Base-by-base conservation (phyloP, 2,113 vertebrate genomes). In the Pygoscelis adeliae region DNA sequence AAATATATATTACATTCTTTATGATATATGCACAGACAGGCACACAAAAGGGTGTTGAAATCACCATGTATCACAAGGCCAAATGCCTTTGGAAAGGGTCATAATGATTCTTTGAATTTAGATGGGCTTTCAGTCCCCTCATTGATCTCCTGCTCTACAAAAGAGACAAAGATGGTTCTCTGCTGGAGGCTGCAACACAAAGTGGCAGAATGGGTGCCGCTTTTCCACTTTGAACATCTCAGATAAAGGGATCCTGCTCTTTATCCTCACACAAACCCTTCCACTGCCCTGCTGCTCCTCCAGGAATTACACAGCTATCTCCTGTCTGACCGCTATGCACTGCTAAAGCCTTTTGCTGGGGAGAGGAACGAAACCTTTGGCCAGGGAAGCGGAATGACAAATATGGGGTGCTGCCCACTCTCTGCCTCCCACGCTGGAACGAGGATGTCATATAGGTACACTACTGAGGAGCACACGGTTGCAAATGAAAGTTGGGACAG, bases 391-490 rank as follows among this genome's bases (percentile, higher is more conserved):
- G 38, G 23, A 50, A 67, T 3, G 16, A 17, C 0, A 19, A 47
- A 49, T 1, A 20, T 0, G 1, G 36, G 26, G 2, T 29, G 27
- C 3, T 83, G 21, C 5, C 18, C 22, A 3, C 20, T 23, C 52
- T 6, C 30, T 40, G 18, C 19, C n/a, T 71, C 38, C 40, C 58
- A 47, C 34, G 18, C 46, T 73, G 59, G 18, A 46, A 30, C 0
- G 0, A 81, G 23, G 27, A 32, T 25, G 40, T 2, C 44, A 4
- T 4, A 13, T 1, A 7, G 2, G 5, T 25, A 13, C 29, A 11
- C 29, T 29, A n/a, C 42, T 0, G 4, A 80, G 56, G 49, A 83
- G 8, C 8, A 23, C 3, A 10, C 0, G 1, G 13, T 10, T 17
- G 18, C 34, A 80, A 15, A 42, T 2, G 14, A 42, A 65, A 65